Conservation (phyloP, 1,140 invertebrate genomes). For the Aphis gossypii region DNA sequence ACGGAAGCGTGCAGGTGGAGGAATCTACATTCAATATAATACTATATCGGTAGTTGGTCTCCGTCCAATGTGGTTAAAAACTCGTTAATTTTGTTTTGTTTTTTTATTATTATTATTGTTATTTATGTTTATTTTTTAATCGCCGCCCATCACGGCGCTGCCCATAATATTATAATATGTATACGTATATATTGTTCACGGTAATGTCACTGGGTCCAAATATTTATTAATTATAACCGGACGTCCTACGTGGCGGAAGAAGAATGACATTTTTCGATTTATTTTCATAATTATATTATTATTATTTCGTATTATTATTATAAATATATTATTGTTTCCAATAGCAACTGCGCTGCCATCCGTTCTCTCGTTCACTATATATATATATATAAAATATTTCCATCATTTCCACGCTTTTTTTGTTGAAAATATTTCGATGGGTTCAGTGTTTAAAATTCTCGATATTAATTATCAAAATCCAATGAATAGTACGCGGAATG, state of each 20-base stretch:
- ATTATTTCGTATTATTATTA: not conserved
- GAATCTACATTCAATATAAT: not conserved
- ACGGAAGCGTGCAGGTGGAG: not conserved
- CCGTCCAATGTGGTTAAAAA: not conserved
- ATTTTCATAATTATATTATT: constrained; percentile 33
- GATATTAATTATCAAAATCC: not conserved
- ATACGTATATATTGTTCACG: not conserved
- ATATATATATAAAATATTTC: not conserved
- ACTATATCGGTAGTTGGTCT: not conserved
- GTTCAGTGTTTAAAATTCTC: not conserved
- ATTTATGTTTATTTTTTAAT: constrained; percentile 29
- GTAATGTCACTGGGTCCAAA: not conserved
- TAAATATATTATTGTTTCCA: not conserved
- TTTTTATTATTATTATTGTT: not conserved
- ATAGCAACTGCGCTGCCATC: not conserved
- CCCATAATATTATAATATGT: not conserved
- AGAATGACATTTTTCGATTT: constrained; percentile 39
- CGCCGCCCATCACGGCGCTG: not conserved
- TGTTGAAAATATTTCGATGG: not conserved
- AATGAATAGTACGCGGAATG: not conserved
- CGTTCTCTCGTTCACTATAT: not conserved
- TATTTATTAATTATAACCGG: constrained; percentile 35
- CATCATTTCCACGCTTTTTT: not conserved
- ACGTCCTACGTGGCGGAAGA: constrained; percentile 11
- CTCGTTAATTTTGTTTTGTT: not conserved